Evolutionary conservation across 2,888 invertebrate genomes (phyloP).

Genomic region (Dione juno): DNA sequence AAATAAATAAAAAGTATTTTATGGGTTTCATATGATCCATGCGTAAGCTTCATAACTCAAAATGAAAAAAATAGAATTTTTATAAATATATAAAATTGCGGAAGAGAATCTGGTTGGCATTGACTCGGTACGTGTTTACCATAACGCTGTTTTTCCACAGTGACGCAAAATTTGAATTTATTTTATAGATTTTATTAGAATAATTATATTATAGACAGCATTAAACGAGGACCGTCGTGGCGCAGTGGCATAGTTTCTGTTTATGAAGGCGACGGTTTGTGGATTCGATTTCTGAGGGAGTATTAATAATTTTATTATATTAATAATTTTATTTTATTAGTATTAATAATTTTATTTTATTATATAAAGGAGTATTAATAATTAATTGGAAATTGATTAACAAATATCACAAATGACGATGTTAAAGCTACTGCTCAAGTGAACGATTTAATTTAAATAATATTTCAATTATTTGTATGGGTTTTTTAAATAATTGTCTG

Average conservation of each 20-base stretch:
- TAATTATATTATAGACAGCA: background rate
- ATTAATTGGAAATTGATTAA: background rate
- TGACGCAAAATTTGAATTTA: slow-evolving; percentile 27
- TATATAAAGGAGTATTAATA: too few species aligned
- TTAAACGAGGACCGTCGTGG: too few species aligned
- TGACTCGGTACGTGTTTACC: slow-evolving; percentile 31
- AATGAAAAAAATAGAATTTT: slow-evolving; percentile 15
- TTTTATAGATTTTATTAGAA: background rate
- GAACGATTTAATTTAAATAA: background rate
- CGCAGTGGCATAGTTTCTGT: too few species aligned
- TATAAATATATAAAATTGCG: slow-evolving; percentile 36
- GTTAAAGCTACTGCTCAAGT: background rate
- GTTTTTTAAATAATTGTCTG: background rate
- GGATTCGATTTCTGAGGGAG: too few species aligned
- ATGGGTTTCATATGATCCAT: background rate
- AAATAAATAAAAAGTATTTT: background rate
- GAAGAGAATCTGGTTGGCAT: slow-evolving; percentile 39
- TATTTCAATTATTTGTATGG: background rate
- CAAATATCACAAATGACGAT: background rate
- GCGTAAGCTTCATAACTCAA: background rate
- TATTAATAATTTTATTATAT: too few species aligned
- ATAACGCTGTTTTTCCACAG: slow-evolving; percentile 11
- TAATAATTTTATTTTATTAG: too few species aligned
- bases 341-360: too few species aligned
- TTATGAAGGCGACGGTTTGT: too few species aligned